Base-by-base conservation (phyloP, 2,113 vertebrate species). In the Euleptes europaea region DNA sequence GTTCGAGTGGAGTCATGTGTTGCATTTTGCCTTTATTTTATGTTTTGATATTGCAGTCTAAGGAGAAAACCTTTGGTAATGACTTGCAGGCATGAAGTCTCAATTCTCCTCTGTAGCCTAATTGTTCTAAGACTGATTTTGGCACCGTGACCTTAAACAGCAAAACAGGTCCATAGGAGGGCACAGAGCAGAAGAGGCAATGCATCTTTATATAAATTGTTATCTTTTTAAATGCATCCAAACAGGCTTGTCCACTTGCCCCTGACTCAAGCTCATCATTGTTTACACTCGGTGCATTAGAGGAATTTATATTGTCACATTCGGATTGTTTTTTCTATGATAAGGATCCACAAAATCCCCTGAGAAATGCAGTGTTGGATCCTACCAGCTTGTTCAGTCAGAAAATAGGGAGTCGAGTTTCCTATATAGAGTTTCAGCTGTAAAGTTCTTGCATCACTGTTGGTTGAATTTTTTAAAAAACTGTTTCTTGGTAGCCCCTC, bases 31-130 rank as follows among this genome's bases (percentile, higher is more conserved):
- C 73, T 83, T 60, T 73, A 84, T 75, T 84, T 76, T 63, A 13
- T 54, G 80, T 89, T 84, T 70, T 80, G 10, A 78, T 85, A 47
- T 75, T 21, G 31, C 82, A 33, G 38, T 80, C 87, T n/a, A 54
- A 88, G 63, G 75, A 79, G 79, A 6, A 83, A 91, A 78, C 9
- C 60, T 84, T 78, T 73, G 51, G 13, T 76, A 57, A 51, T 57
- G 84, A 84, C 28, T 82, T 77, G 6, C 38, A 33, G 0, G 49
- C 57, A 75, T 84, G 28, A 54, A 88, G 82, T 66, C 84, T 44
- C 26, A 26, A 0, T 72, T 87, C 83, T 83, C 40, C 40, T 2
- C 1, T 0, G 17, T 14, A 86, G 83, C 73, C 85, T 81, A 84
- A 6, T 12, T 70, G 73, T 63, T 83, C 86, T 72, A 78, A 69